Evolutionary conservation across 2,888 invertebrate genomes (phyloP).

Genomic region (Lottia scabra): DNA sequence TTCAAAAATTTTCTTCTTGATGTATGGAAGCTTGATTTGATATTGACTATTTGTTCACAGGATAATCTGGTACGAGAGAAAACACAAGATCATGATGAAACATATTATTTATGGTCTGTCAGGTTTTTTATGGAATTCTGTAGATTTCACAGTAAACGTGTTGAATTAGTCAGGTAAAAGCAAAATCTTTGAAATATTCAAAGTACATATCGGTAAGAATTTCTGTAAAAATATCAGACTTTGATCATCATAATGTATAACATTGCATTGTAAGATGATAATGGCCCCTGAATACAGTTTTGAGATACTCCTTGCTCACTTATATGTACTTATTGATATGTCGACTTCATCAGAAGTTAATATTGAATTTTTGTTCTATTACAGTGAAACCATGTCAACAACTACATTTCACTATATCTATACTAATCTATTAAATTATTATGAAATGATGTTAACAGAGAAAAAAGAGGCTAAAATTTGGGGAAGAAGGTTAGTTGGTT

Average conservation of each 20-base stretch:
- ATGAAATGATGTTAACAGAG: conserved; percentile 85
- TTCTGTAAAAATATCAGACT: too few species aligned
- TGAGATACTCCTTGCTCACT: too few species aligned
- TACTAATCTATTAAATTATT: conserved; percentile 86
- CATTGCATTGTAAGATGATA: too few species aligned
- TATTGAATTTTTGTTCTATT: conserved; percentile 53
- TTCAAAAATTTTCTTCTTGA: too few species aligned
- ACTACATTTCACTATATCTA: conserved; percentile 94
- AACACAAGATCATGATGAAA: conserved; percentile 87
- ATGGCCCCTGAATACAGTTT: too few species aligned
- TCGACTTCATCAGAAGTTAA: too few species aligned
- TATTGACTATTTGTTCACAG: conserved; percentile 43
- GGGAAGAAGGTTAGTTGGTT: conserved; percentile 76
- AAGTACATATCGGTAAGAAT: too few species aligned
- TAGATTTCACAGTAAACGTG: conserved; percentile 85
- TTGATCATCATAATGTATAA: too few species aligned
- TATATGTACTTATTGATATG: too few species aligned
- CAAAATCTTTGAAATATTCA: too few species aligned
- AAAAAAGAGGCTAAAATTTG: conserved; percentile 86
- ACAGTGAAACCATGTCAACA: conserved; percentile 91
- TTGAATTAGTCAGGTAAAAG: conserved; percentile 86
- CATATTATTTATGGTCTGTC: conserved; percentile 93
- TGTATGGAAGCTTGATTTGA: background rate
- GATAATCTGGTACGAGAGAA: conserved; percentile 71
- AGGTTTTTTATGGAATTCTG: conserved; percentile 98